phyloP scores from a whole-genome alignment of 2,113 vertebrate genomes.

The Colinus virginianus region DNA sequence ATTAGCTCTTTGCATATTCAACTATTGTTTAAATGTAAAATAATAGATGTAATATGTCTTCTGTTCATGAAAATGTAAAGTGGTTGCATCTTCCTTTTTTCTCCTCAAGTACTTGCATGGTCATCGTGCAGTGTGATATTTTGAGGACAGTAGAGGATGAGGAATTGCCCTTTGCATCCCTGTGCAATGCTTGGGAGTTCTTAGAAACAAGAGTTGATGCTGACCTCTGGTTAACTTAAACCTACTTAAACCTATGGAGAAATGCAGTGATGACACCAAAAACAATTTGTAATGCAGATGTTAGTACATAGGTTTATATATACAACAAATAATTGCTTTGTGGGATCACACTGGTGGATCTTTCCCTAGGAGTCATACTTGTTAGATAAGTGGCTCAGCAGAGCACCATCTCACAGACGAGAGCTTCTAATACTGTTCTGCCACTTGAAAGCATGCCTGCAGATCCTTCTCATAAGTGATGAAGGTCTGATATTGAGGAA shows the following conservation, averaged over 20 bases:
- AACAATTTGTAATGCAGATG: background rate
- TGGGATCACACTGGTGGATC: background rate
- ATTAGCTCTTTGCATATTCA: conserved; percentile 59
- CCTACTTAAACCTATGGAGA: background rate
- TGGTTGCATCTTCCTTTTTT: conserved; percentile 41
- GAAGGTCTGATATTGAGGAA: background rate
- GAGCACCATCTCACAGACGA: background rate
- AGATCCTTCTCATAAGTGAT: background rate
- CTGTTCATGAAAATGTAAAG: background rate
- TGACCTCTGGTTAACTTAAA: background rate
- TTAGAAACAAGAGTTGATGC: background rate
- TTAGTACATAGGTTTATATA: too few species aligned
- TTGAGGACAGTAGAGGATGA: background rate
- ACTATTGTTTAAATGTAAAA: conserved; percentile 70
- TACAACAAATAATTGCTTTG: background rate
- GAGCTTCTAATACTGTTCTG: background rate
- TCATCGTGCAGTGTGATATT: background rate
- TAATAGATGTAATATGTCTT: conserved; percentile 53
- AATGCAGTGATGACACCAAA: background rate
- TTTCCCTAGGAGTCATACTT: background rate
- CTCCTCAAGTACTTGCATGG: background rate
- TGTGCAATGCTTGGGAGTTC: background rate
- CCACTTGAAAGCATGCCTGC: background rate
- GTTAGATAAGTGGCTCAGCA: background rate
- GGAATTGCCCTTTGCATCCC: background rate